Evolutionary conservation across 2,113 vertebrate genomes (phyloP), one percentile per base, ranked within the genome.

Genomic region (Hippocampus mohnikei): DNA sequence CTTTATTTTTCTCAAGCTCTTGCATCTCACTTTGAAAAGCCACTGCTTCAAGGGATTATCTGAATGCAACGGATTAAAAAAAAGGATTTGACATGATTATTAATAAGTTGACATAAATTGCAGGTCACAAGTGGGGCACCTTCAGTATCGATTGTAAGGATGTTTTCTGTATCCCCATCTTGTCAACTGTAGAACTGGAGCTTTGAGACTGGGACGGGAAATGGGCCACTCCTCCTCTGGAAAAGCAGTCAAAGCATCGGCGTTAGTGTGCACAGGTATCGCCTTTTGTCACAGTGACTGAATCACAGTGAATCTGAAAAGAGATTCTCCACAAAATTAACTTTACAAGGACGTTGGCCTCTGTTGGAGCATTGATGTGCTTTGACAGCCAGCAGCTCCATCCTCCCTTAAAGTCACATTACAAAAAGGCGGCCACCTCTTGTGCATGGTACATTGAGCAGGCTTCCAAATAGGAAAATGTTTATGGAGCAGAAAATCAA

Each of bases 111-210:
- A 87, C 62, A 18, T 29, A 33, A 92, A 91, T 88, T 73, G 89
- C 89, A 94, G 92, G 88, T 94, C 91, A 94, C 87, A 87, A 91
- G 90, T 92, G 88, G 84, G 94, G 90, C 94, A 94, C 94, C 95
- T 97, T 98, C 94, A 99, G 94, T 98, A 98, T 98, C 97, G 97
- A 95, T 95, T 96, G 93, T 99, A 99, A 85, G 97, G 97, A 89
- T 98, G 95, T 87, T 99, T 96, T 93, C 97, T 95, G 95, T 95
- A 98, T 89, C 93, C 94, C 90, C 94, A 95, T 95, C 96, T 91
- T 88, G 94, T 92, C 91, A 95, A 92, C 91, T 96, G 95, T 85
- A 94, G 87, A 61, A 94, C 88, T 23, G 95, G 95, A 79, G 95
- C 96, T 94, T 98, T 99, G 89, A 95, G 91, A 85, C 91, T 94